Conservation (phyloP, 1,140 invertebrate species). For the Cotesia typhae region DNA sequence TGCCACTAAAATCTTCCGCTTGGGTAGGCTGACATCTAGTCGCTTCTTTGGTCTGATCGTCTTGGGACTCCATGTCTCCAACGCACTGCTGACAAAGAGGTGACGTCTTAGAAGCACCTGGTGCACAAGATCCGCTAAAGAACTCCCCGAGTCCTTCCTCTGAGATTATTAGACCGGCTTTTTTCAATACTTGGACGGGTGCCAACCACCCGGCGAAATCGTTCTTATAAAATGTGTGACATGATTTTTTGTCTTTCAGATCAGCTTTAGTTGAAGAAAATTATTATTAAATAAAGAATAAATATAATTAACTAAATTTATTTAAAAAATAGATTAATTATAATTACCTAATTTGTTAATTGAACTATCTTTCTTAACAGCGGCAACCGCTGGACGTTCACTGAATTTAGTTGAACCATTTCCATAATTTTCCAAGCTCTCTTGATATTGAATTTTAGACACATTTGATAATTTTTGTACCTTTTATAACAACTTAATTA, state of each 20-base stretch:
- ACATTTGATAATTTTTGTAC: too few relatives aligned
- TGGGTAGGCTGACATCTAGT: slow-evolving; percentile 59
- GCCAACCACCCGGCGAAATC: slow-evolving; percentile 67
- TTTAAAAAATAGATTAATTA: slow-evolving; percentile 18
- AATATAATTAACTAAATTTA: background rate
- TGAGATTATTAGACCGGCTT: slow-evolving; percentile 61
- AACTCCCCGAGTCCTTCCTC: slow-evolving; percentile 63
- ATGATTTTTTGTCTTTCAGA: slow-evolving; percentile 68
- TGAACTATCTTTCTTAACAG: slow-evolving; percentile 65
- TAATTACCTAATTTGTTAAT: slow-evolving; percentile 48
- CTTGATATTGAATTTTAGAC: too few relatives aligned
- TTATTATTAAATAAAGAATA: background rate
- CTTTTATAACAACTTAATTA: too few relatives aligned
- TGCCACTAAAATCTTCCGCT: slow-evolving; percentile 61
- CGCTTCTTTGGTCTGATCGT: slow-evolving; percentile 46
- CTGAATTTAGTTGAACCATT: slow-evolving; percentile 50
- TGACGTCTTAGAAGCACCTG: slow-evolving; percentile 55
- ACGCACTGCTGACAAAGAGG: slow-evolving; percentile 61
- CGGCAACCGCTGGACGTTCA: slow-evolving; percentile 70
- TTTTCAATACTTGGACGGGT: slow-evolving; percentile 63
- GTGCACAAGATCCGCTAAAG: slow-evolving; percentile 64
- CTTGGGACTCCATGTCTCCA: slow-evolving; percentile 54
- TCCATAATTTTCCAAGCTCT: slow-evolving; percentile 58
- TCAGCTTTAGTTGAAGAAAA: slow-evolving; percentile 49
- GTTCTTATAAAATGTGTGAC: slow-evolving; percentile 61